Base-by-base conservation (phyloP, 2,113 vertebrate genomes). In the Hyla sarda region DNA sequence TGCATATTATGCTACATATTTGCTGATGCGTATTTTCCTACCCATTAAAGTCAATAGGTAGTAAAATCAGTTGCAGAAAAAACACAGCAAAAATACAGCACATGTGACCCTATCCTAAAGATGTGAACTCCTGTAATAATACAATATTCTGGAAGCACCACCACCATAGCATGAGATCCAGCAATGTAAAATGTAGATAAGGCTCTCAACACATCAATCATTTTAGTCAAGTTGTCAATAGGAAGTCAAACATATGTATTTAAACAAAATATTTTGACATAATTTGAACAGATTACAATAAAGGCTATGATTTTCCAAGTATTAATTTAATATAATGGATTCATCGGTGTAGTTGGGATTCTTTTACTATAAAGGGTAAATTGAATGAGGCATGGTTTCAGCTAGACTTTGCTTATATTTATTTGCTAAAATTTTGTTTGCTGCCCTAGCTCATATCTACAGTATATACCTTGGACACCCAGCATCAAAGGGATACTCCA, bases 191-290 rank as follows among this genome's bases (percentile, higher is more conserved):
- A 69, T 62, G 58, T 16, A 34, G 65, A 19, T 16, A 7, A 69
- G 14, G 28, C 28, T 67, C 32, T 67, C 62, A 67, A 32, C 2
- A 28, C 13, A 2, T 62, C 60, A 62, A 62, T 75, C 41, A 47
- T 45, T 48, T 48, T 28, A 25, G 45, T 48, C 72, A 48, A 75
- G 41, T 7, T 41, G 7, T 41, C 32, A 72, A 72, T n/a, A 73
- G 34, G 13, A 30, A 34, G 32, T 69, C 30, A 32, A n/a, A 32
- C 11, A 41, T 45, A 73, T 45, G 12, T 45, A 73, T 45, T 73
- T 73, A 19, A 73, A 45, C 45, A 1, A 45, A 73, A 73, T 73
- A 73, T 73, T 73, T 45, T 45, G 71, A 73, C 37, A 73, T 17
- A 9, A 37, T 73, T 47, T 10, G 47, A 52, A 76, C 8, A 41